Conservation (phyloP, 2,797 vertebrate genomes). For the Dryobates pubescens region DNA sequence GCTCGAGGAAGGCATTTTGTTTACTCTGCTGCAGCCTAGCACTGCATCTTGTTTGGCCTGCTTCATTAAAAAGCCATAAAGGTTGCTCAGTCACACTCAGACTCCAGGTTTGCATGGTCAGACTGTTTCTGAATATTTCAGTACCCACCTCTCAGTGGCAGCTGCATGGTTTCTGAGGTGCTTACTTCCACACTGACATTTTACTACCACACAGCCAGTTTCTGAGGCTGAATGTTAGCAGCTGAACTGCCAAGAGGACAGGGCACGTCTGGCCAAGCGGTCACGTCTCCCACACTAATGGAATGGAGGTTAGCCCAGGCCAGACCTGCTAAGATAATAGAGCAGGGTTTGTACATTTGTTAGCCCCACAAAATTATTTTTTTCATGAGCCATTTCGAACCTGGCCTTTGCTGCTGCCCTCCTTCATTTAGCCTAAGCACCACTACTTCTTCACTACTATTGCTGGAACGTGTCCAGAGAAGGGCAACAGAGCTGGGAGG, state of each 20-base stretch:
- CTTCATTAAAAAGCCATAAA: not conserved
- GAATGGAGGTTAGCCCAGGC: not conserved
- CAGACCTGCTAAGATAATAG: not conserved
- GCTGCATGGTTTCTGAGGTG: not conserved
- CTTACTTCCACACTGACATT: not conserved
- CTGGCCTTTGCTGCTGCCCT: not conserved
- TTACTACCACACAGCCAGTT: not conserved
- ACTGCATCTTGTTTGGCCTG: not conserved
- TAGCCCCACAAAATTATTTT: not conserved
- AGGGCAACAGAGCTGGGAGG: too few species aligned
- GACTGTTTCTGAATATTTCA: not conserved
- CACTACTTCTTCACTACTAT: rapidly evolving
- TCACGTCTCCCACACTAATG: not conserved
- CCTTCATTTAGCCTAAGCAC: rapidly evolving
- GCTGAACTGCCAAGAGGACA: not conserved
- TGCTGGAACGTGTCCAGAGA: too few species aligned
- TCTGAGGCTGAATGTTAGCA: not conserved
- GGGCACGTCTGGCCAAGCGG: not conserved
- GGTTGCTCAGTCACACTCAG: not conserved
- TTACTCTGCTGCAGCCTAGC: not conserved
- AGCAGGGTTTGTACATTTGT: not conserved
- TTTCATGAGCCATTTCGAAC: not conserved
- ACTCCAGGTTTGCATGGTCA: not conserved
- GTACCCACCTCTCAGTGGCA: not conserved
- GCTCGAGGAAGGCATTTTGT: not conserved